Evolutionary conservation across 2,797 vertebrate genomes (phyloP).

Genomic region (Cyprinella venusta): DNA sequence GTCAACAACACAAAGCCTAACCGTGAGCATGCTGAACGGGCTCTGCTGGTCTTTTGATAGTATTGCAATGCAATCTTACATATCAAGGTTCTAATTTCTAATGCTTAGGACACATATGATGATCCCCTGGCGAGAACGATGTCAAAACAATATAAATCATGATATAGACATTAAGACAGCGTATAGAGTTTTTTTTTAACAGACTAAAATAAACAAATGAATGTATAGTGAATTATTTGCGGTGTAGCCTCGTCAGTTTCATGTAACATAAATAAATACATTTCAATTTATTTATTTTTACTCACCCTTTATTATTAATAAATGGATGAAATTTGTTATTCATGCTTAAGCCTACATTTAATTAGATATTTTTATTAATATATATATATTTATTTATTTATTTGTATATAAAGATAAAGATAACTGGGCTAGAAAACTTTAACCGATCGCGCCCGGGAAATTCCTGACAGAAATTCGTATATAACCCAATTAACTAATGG

Average conservation of each 20-base stretch:
- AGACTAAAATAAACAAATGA: not conserved
- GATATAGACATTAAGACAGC: not conserved
- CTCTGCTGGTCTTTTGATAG: not conserved
- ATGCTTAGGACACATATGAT: not conserved
- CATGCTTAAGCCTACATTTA: not conserved
- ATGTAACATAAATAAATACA: not conserved
- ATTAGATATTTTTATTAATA: not conserved
- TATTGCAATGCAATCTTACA: slow-evolving; percentile 68
- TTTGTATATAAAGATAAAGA: not conserved
- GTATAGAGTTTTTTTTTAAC: not conserved
- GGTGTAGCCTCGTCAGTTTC: not conserved
- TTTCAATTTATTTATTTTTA: not conserved
- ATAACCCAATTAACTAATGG: not conserved
- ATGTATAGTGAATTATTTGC: too few species aligned
- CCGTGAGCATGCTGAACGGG: slow-evolving; percentile 1
- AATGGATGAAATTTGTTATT: not conserved
- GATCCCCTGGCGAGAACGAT: not conserved
- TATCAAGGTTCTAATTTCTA: not conserved
- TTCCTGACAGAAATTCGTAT: not conserved
- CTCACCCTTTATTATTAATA: not conserved
- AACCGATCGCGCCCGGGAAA: not conserved
- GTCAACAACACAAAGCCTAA: slow-evolving; percentile 67
- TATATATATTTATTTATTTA: not conserved
- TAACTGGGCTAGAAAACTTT: not conserved
- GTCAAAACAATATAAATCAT: not conserved